phyloP scores from a whole-genome alignment of 2,888 invertebrate genomes.

The Lepidonotus clava region DNA sequence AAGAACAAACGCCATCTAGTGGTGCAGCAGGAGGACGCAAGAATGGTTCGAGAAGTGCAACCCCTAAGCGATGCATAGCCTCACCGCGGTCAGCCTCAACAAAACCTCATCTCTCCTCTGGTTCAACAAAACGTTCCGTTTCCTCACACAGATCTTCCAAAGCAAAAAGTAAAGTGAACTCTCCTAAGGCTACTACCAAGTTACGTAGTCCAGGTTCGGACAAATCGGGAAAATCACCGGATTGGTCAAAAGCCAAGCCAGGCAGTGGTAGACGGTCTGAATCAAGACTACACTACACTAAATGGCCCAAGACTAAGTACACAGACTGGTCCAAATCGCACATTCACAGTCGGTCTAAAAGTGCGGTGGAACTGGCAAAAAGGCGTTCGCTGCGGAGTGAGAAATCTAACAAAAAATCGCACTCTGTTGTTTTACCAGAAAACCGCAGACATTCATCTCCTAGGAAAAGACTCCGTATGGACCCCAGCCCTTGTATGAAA shows the following conservation, averaged over 20 bases:
- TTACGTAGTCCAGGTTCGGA: too few relatives aligned
- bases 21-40: background rate
- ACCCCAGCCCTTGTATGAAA: constrained; percentile 70
- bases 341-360: background rate
- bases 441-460: too few relatives aligned
- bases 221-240: too few relatives aligned
- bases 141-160: too few relatives aligned
- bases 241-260: background rate
- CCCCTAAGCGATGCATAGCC: background rate
- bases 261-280: background rate
- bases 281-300: background rate
- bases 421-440: too few relatives aligned
- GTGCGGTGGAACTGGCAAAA: background rate
- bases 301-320: background rate
- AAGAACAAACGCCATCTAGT: background rate
- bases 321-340: background rate
- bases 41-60: background rate
- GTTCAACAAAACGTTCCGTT: too few relatives aligned
- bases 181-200: too few relatives aligned
- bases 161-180: background rate
- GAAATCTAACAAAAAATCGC: too few relatives aligned
- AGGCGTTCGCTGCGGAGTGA: background rate
- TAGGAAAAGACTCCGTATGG: constrained; percentile 1
- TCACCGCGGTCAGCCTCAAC: too few relatives aligned
- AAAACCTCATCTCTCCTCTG: too few relatives aligned